Evolutionary conservation across 2,113 vertebrate species (phyloP).

Genomic region (Hepsetus odoe): DNA sequence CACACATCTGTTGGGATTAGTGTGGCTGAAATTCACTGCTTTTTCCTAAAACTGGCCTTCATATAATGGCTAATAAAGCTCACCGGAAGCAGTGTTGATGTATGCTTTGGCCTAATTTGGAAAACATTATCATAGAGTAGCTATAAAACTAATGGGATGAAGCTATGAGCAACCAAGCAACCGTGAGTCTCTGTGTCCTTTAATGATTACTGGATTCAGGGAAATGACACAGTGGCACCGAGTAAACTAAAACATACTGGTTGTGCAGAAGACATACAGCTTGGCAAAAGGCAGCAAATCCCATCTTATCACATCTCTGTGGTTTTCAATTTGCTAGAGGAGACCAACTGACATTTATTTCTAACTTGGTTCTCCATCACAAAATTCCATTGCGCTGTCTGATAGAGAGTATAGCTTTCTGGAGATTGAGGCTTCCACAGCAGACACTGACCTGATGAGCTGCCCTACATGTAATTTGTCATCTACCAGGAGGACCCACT

Average conservation of each 20-base stretch:
- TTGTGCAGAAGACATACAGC: not conserved
- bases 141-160: not conserved
- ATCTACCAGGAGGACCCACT: not conserved
- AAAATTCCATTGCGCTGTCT: not conserved
- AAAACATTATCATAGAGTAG: not conserved
- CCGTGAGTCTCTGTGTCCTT: too few species aligned
- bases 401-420: not conserved
- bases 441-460: not conserved
- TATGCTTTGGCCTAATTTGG: too few species aligned
- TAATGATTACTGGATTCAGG: not conserved
- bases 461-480: not conserved
- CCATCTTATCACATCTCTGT: not conserved
- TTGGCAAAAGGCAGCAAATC: not conserved
- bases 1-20: too few species aligned
- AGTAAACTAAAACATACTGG: not conserved
- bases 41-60: too few species aligned
- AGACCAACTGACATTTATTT: conserved; percentile 13
- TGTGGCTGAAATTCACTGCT: too few species aligned
- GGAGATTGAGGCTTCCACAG: not conserved
- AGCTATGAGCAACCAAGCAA: too few species aligned
- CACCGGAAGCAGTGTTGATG: too few species aligned
- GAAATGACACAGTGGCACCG: not conserved
- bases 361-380: not conserved
- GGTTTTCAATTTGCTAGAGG: not conserved
- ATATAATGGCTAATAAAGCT: too few species aligned